Conservation (phyloP, 2,113 vertebrate species). For the Fregata magnificens region DNA sequence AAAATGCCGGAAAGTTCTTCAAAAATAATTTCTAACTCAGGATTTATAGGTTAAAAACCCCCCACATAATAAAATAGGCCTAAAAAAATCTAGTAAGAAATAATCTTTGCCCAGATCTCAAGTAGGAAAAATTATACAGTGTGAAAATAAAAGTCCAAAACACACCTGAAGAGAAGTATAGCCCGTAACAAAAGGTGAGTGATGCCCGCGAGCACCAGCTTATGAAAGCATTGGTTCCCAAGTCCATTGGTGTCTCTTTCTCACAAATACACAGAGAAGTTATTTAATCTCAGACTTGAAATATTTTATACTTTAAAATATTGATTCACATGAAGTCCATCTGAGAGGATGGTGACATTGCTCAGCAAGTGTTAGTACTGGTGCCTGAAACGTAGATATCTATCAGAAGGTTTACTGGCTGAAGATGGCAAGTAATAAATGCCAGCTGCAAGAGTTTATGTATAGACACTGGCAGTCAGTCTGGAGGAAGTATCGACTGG, state of each 20-base stretch:
- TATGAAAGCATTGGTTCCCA: not conserved
- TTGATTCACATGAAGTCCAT: not conserved
- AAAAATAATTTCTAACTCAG: not conserved
- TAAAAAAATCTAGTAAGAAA: not conserved
- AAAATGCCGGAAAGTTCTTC: not conserved
- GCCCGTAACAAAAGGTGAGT: not conserved
- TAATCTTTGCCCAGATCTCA: not conserved
- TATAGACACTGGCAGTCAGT: not conserved
- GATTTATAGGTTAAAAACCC: not conserved
- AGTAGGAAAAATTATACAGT: not conserved
- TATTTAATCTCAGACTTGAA: not conserved
- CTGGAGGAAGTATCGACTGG: not conserved
- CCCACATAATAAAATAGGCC: not conserved
- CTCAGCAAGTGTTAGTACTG: not conserved
- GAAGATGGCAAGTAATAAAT: not conserved
- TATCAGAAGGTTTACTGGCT: not conserved
- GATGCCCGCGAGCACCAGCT: rapidly evolving
- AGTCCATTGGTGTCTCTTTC: not conserved
- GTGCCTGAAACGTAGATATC: not conserved
- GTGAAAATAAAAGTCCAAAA: not conserved
- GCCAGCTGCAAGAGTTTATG: not conserved
- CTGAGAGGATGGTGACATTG: not conserved
- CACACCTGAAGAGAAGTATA: not conserved
- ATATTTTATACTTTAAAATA: not conserved
- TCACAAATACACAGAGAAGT: not conserved